phyloP scores from a whole-genome alignment of 1,140 invertebrate species.

The Penaeus chinensis region DNA sequence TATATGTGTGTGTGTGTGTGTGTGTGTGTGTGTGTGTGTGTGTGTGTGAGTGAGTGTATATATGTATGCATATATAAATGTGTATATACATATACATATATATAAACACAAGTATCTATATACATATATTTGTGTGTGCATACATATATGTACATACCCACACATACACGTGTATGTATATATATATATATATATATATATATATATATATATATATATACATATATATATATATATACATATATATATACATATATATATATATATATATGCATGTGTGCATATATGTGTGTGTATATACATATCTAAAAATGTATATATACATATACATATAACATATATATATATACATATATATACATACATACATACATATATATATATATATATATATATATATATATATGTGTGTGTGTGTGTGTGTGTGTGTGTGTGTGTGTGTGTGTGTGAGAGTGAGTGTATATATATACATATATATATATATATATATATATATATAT shows the following conservation, averaged over 20 bases:
- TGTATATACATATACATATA: too few species aligned
- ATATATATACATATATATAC: conserved; percentile 1
- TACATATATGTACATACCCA: neutral
- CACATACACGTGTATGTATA: neutral
- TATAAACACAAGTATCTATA: neutral
- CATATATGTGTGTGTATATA: conserved; percentile 9
- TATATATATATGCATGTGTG: conserved; percentile 1
- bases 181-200: neutral
- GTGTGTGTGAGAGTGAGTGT: neutral
- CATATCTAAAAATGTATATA: neutral
- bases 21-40: neutral
- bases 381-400: neutral
- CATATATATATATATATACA: neutral
- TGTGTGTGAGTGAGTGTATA: neutral
- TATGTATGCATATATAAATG: too few species aligned
- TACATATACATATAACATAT: conserved; percentile 10
- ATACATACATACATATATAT: neutral
- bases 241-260: neutral
- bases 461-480: conserved; percentile 3
- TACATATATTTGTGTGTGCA: neutral
- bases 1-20: neutral
- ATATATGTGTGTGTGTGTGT: neutral
- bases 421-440: neutral
- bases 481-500: conserved; percentile 9
- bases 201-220: neutral